phyloP scores from a whole-genome alignment of 2,113 vertebrate species.

The Canis aureus region DNA sequence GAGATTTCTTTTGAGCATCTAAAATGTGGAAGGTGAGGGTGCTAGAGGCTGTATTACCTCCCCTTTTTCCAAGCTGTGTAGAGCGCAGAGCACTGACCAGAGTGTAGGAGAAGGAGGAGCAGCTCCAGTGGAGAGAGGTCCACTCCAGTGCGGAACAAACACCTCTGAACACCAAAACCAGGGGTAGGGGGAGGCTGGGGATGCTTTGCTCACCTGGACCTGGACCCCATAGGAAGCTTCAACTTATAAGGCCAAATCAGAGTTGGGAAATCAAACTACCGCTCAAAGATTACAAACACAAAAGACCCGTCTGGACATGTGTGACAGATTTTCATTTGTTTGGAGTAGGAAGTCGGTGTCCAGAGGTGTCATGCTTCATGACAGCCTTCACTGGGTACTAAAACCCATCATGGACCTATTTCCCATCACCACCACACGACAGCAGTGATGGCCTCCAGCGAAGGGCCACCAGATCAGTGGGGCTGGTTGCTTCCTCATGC shows the following conservation, averaged over 20 bases:
- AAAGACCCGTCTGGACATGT: neutral
- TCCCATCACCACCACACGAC: rapidly evolving
- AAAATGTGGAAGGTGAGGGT: neutral
- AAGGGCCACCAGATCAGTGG: neutral
- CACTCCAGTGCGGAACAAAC: neutral
- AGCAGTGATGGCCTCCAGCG: rapidly evolving
- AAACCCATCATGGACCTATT: neutral
- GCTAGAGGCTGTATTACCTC: neutral
- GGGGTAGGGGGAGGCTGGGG: neutral
- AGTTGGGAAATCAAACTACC: neutral
- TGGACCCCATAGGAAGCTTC: neutral
- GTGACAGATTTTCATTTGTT: neutral
- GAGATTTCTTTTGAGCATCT: neutral
- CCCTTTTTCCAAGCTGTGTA: neutral
- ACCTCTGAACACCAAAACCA: rapidly evolving
- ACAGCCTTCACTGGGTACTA: neutral
- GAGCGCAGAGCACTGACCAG: neutral
- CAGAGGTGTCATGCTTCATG: neutral
- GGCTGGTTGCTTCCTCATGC: neutral
- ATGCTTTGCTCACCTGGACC: neutral
- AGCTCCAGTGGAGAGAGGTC: too few species aligned
- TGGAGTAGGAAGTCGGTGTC: neutral
- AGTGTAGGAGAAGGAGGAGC: neutral
- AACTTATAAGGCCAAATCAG: neutral
- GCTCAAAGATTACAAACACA: neutral